Evolutionary conservation across 2,113 vertebrate genomes (phyloP), one percentile per base, ranked within the genome.

Genomic region (Dasyprocta punctata): DNA sequence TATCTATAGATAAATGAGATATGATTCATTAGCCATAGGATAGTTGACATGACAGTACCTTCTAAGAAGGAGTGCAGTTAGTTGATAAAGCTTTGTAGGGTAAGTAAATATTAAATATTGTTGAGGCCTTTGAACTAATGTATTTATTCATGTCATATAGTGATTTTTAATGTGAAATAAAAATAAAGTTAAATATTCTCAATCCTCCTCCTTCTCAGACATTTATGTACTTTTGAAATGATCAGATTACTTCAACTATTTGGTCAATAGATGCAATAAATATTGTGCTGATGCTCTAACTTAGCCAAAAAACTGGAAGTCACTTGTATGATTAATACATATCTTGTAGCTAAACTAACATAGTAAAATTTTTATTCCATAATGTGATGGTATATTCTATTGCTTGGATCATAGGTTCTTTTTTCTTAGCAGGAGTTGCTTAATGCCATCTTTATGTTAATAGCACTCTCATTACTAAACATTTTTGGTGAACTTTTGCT

Each of bases 1-100:
- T 78, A 14, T 89, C 94, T 89, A 65, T 87, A 84, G 33, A 90
- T 67, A 89, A 30, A 56, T 38, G n/a, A 92, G 19, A 12, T 85
- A 9, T 56, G 9, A 12, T 61, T 85, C 14, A 49, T 86, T 78
- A 3, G 84, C 47, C 12, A 61, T 44, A 22, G 24, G 7, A 86
- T 77, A 52, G 47, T 82, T 20, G 54, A 56, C 4, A 56, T 95
- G 56, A 67, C 6, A 77, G 12, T 87, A 60, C 26, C 17, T 78
- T 91, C 67, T 77, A 47, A 91, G n/a, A 67, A 14, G 4, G 58
- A 65, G 0, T 85, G 5, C 5, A 61, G 4, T 58, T 90, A 61
- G 4, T 58, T 90, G 83, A 41, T 56, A 60, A 17, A 69, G 33
- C 2, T 95, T 89, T 52, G 44, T 36, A 90, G 8, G 80, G 9